These are phyloP conservation scores for Pempheris klunzingeri DNA, from an alignment of 2,797 vertebrate species.

Conservation along the genomic window DNA sequence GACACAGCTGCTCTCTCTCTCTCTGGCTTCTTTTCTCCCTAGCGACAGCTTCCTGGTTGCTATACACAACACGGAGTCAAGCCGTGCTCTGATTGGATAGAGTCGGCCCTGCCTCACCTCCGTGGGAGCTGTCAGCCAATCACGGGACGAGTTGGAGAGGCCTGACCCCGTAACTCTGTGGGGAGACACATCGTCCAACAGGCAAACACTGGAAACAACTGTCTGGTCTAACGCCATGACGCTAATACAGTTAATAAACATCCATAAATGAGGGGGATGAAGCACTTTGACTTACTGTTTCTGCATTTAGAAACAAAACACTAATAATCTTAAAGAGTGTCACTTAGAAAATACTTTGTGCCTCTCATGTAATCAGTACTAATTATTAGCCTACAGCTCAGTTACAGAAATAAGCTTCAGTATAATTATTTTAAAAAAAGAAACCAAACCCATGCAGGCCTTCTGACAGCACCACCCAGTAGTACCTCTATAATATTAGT, in stretches of 20 bases:
- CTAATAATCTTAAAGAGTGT: background rate
- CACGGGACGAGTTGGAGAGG: conserved; percentile 15
- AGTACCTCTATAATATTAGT: too few species aligned
- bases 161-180: conserved; percentile 11
- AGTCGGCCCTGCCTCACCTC: conserved; percentile 1
- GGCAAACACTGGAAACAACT: background rate
- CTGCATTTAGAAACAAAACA: background rate
- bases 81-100: conserved; percentile 53
- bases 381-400: background rate
- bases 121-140: conserved; percentile 36
- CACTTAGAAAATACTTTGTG: background rate
- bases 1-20: conserved; percentile 43
- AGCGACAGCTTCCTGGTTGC: conserved; percentile 69
- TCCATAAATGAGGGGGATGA: background rate
- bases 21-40: conserved; percentile 45
- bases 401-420: background rate
- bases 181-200: conserved; percentile 1
- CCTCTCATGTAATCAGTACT: background rate
- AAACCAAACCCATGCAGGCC: too few species aligned
- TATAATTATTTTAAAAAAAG: background rate
- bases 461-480: too few species aligned
- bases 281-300: background rate
- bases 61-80: conserved; percentile 36
- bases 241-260: background rate
- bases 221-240: background rate